Conservation (phyloP, 2,888 invertebrate species). For the Seira sanloemensis region DNA sequence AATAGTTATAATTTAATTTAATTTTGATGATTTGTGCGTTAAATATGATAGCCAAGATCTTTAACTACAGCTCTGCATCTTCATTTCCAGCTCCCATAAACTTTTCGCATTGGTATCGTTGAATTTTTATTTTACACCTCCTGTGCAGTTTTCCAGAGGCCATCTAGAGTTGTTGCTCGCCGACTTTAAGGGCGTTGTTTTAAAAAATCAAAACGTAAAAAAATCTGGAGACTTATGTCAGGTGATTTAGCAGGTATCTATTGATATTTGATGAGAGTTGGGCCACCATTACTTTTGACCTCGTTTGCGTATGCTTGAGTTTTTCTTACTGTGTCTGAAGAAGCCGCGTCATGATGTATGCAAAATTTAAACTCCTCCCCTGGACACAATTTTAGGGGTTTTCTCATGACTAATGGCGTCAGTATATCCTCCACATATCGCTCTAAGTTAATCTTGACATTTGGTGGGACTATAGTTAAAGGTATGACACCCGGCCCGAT, state of each 20-base stretch:
- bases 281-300: conserved; percentile 9
- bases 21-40: too few species aligned
- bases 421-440: conserved; percentile 19
- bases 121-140: too few species aligned
- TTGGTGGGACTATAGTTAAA: conserved; percentile 21
- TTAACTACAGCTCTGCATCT: too few species aligned
- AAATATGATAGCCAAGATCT: too few species aligned
- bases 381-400: conserved; percentile 43
- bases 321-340: conserved; percentile 42
- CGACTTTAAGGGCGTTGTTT: conserved; percentile 23
- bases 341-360: conserved; percentile 53
- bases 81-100: too few species aligned
- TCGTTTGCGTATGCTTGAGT: conserved; percentile 35
- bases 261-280: conserved; percentile 27
- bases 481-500: conserved; percentile 30
- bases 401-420: neutral
- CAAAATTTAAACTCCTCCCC: conserved; percentile 39
- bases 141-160: conserved; percentile 32
- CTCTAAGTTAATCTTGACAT: conserved; percentile 28
- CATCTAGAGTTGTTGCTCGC: conserved; percentile 19
- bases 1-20: too few species aligned
- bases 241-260: conserved; percentile 47
- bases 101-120: too few species aligned
- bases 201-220: conserved; percentile 50
- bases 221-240: conserved; percentile 40